Percentiles rank a stretch among this genome's conserved stretches.
These are phyloP conservation scores for Drosophila kepulauana DNA, from an alignment of 1,140 invertebrate genomes.

Conservation along the genomic window DNA sequence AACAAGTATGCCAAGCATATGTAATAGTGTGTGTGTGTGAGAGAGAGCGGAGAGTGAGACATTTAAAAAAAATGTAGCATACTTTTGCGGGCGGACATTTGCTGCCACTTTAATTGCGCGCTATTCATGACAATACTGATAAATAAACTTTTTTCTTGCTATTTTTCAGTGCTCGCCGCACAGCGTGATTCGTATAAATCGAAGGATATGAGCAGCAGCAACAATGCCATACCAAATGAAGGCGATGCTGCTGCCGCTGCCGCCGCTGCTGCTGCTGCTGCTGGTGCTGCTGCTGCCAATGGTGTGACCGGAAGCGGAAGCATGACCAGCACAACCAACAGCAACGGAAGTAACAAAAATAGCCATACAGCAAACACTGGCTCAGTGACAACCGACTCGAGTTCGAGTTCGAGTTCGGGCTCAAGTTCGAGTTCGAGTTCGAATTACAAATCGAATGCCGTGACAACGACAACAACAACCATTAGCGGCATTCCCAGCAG, in stretches of 20 bases:
- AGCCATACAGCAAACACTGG: conserved; percentile 43
- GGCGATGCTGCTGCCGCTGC: conserved; percentile 40
- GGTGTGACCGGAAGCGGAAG: conserved; percentile 72
- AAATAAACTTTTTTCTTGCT: not conserved
- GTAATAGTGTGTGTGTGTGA: not conserved
- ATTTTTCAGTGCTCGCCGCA: conserved; percentile 67
- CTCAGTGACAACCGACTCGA: conserved; percentile 62
- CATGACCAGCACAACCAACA: conserved; percentile 48
- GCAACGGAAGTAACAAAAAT: conserved; percentile 66
- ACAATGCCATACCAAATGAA: conserved; percentile 68
- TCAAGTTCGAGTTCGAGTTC: conserved; percentile 28
- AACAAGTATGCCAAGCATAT: conserved; percentile 8
- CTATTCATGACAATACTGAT: conserved; percentile 1
- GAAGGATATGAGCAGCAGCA: conserved; percentile 76
- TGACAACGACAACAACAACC: conserved; percentile 22
- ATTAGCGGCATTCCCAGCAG: conserved; percentile 67
- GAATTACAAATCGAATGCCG: not conserved
- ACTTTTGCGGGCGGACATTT: not conserved
- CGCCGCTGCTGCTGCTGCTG: conserved; percentile 25
- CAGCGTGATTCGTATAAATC: conserved; percentile 79
- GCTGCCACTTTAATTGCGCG: conserved; percentile 7
- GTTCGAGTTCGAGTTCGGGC: conserved; percentile 18
- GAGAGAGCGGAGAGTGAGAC: not conserved
- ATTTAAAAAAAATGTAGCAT: not conserved
- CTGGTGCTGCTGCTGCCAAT: conserved; percentile 34